Evolutionary conservation across 2,113 vertebrate genomes (phyloP).

Genomic region (Steatornis caripensis): DNA sequence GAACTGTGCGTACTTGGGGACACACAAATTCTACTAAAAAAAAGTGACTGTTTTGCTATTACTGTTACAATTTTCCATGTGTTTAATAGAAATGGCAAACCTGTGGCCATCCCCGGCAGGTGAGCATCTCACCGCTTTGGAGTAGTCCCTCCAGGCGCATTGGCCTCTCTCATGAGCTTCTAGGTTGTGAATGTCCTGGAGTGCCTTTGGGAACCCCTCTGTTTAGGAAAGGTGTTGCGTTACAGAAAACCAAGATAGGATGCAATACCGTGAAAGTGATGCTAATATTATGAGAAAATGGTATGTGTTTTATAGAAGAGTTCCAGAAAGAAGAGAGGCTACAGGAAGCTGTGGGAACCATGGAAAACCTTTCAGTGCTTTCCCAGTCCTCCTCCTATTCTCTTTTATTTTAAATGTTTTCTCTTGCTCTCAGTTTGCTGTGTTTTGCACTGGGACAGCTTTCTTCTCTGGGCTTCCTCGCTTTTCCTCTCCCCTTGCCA

Average conservation of each 20-base stretch:
- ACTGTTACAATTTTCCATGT: neutral
- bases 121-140: neutral
- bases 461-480: neutral
- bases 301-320: neutral
- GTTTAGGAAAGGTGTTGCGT: neutral
- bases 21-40: neutral
- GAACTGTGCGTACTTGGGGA: neutral
- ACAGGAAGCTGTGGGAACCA: neutral
- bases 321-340: neutral
- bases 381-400: neutral
- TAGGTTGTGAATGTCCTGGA: no score
- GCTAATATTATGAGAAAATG: neutral
- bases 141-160: rapidly evolving
- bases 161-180: neutral
- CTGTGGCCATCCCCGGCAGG: neutral
- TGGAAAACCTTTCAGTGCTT: neutral
- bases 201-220: neutral
- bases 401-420: neutral
- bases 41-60: neutral
- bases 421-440: neutral
- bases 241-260: neutral
- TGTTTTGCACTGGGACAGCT: neutral
- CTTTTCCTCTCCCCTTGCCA: neutral
- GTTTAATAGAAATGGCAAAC: neutral
- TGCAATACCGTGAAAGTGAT: rapidly evolving